phyloP scores from a whole-genome alignment of 2,113 vertebrate genomes.

The Phyllostomus hastatus region DNA sequence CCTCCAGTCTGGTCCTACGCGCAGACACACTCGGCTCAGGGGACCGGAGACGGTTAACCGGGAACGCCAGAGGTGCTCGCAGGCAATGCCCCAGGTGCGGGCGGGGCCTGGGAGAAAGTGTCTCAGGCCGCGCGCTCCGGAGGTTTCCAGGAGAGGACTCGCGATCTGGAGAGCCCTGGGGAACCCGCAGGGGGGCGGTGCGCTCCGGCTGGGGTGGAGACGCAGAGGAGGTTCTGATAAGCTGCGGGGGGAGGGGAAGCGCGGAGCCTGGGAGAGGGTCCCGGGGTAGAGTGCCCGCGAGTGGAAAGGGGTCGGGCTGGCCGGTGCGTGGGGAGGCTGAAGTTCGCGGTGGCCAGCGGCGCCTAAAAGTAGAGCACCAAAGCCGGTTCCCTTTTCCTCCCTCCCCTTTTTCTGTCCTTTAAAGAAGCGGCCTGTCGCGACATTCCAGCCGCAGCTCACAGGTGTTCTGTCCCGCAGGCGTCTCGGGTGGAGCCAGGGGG shows the following conservation, averaged over 20 bases:
- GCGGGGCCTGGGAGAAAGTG: neutral
- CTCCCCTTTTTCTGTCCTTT: neutral
- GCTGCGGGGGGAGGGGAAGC: neutral
- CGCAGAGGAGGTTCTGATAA: neutral
- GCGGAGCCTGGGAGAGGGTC: neutral
- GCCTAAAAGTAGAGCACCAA: neutral
- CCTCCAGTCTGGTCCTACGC: neutral
- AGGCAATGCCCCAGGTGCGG: neutral
- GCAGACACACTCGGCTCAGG: neutral
- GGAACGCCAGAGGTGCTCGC: neutral
- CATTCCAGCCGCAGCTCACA: neutral
- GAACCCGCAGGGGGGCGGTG: neutral
- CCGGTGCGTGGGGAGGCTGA: neutral
- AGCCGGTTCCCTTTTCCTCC: neutral
- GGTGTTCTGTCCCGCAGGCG: neutral
- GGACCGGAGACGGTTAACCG: neutral
- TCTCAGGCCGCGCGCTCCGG: neutral
- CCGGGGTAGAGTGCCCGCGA: no score
- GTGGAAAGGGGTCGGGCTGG: no score
- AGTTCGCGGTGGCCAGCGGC: neutral
- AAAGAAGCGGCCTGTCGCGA: neutral
- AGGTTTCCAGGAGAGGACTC: neutral
- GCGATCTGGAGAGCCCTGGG: neutral
- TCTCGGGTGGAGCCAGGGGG: neutral
- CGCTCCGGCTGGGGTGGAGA: neutral